Evolutionary conservation across 23 tunicate genomes (phyloP).

Genomic region (Ciona savignyi): DNA sequence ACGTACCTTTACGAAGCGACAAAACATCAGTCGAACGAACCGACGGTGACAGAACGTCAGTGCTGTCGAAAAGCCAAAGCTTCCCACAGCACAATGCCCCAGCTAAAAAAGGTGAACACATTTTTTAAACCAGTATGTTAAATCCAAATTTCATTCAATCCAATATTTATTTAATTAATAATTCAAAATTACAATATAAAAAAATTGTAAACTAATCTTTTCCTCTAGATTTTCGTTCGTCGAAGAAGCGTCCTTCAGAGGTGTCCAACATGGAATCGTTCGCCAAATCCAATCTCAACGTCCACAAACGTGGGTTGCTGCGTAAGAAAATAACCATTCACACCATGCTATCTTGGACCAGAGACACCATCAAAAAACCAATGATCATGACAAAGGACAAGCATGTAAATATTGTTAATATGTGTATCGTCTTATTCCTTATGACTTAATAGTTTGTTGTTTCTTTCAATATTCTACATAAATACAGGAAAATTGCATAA

Average conservation of each 20-base stretch:
- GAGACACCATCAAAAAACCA: conserved; percentile 84
- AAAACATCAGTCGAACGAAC: background rate
- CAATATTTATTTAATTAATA: no score
- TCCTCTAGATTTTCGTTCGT: conserved; percentile 11
- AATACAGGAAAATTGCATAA: no score
- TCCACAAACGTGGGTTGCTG: conserved; percentile 77
- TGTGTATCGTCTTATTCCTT: background rate
- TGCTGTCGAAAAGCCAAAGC: conserved; percentile 71
- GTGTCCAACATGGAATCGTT: conserved; percentile 37
- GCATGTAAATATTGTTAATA: conserved; percentile 25
- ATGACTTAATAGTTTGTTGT: no score
- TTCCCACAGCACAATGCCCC: conserved; percentile 71
- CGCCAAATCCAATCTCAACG: conserved; percentile 73
- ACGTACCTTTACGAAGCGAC: background rate
- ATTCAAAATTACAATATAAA: background rate
- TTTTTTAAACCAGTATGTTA: background rate
- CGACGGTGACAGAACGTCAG: conserved; percentile 10
- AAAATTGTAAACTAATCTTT: background rate
- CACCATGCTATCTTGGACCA: conserved; percentile 92
- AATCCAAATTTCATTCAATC: background rate
- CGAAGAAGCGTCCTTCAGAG: conserved; percentile 22
- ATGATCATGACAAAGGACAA: conserved; percentile 94
- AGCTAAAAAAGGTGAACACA: conserved; percentile 43
- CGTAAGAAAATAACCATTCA: conserved; percentile 90
- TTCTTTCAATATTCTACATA: no score